Evolutionary conservation across 1,140 invertebrate species (phyloP).

Genomic region (Drosophila dunni): DNA sequence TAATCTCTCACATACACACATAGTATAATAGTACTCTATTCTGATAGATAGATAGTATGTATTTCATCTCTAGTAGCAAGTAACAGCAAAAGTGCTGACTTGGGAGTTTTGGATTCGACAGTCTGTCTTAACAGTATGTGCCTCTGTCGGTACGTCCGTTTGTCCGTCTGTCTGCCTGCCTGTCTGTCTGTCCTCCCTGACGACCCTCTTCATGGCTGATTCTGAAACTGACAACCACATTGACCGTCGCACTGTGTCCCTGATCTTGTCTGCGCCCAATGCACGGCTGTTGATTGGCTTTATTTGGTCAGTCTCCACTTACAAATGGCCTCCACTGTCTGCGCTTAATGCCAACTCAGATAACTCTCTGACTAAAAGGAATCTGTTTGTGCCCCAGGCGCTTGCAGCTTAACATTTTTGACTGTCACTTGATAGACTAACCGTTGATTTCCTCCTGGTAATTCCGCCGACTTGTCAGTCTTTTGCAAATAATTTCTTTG

Average conservation of each 20-base stretch:
- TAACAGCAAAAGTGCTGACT: conserved; percentile 27
- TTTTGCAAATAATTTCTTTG: too few species aligned
- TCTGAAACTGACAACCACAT: conserved; percentile 34
- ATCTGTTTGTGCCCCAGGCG: conserved; percentile 15
- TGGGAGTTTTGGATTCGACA: not conserved
- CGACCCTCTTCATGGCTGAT: conserved; percentile 39
- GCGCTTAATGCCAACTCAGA: conserved; percentile 28
- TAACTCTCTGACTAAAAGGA: conserved; percentile 14
- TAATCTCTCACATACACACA: conserved; percentile 4
- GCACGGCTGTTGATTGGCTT: conserved; percentile 31
- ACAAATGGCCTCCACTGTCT: conserved; percentile 29
- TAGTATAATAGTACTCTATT: not conserved
- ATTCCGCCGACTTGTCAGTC: not conserved
- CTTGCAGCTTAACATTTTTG: conserved; percentile 22
- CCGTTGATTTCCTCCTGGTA: not conserved
- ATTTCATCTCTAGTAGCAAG: conserved; percentile 8
- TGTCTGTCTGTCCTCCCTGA: conserved; percentile 1
- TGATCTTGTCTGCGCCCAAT: conserved; percentile 11
- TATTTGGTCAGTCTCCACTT: conserved; percentile 30
- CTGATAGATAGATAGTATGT: too few species aligned
- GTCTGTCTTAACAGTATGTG: not conserved
- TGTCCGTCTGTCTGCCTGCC: not conserved
- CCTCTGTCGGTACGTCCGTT: not conserved
- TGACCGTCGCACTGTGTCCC: conserved; percentile 12
- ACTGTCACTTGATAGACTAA: conserved; percentile 24